Evolutionary conservation across 2,113 vertebrate genomes (phyloP).

Genomic region (Seriola dumerili): DNA sequence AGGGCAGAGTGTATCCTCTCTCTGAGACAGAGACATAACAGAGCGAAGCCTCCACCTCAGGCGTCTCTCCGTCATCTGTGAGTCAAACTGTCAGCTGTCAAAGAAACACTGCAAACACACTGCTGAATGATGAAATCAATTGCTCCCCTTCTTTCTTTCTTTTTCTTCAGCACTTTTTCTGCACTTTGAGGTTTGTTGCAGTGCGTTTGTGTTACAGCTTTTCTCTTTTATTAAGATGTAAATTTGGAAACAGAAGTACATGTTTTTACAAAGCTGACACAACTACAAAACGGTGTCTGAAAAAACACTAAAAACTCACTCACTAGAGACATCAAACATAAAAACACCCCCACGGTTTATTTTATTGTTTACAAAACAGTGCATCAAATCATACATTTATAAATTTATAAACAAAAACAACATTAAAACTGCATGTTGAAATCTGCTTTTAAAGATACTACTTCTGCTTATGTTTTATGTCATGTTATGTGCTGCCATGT

Average conservation of each 20-base stretch:
- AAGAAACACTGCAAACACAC: not conserved
- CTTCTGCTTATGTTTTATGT: too few relatives aligned
- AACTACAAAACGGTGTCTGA: not conserved
- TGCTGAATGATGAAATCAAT: not conserved
- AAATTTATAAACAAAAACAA: not conserved
- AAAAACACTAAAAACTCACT: not conserved
- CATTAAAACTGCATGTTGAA: not conserved
- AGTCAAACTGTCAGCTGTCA: slow-evolving; percentile 4
- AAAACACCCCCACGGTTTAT: not conserved
- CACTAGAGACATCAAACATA: not conserved
- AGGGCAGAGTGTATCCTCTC: slow-evolving; percentile 19
- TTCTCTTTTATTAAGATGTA: not conserved
- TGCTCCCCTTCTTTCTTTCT: not conserved
- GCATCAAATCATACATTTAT: not conserved
- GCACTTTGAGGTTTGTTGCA: not conserved
- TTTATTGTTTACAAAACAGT: not conserved
- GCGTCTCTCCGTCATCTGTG: slow-evolving; percentile 16
- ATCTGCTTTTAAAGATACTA: too few relatives aligned
- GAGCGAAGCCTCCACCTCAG: slow-evolving; percentile 6
- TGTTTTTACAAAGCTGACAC: not conserved
- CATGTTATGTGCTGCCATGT: too few relatives aligned
- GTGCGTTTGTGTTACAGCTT: not conserved
- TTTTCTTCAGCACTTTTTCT: not conserved
- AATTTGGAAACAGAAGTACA: not conserved
- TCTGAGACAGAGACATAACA: not conserved